Evolutionary conservation across 2,113 vertebrate species (phyloP), one percentile per base, ranked within the genome.

Genomic region (Zosterops hypoxanthus): DNA sequence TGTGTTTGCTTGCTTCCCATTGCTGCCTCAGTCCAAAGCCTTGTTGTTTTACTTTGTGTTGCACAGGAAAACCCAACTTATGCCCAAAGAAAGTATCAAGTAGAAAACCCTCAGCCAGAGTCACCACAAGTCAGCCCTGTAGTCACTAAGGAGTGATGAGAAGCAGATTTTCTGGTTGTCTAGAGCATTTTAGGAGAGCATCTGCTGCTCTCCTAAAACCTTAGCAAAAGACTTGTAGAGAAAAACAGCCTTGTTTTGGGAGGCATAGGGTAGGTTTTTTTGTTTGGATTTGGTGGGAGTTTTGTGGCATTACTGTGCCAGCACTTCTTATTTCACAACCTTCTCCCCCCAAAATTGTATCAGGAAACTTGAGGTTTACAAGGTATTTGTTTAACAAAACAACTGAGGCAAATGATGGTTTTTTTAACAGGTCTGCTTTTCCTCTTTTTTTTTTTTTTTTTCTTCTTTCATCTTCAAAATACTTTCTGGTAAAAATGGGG

Each of bases 241-340:
- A 56, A 29, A 79, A 49, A 52, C 9, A 50, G 19, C 41, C 15
- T 31, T 64, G 18, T 41, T 68, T 80, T 41, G 14, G 9, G 20
- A 50, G 12, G 20, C 22, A 16, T 57, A 11, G 11, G 1, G 6
- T 21, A 9, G 39, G 2, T 0, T 8, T 31, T 23, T 34, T 64
- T 14, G 33, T 64, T 92, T n/a, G 34, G 9, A 34, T 71, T 76
- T 55, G 25, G 10, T 24, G 14, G 12, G 4, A 0, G 0, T 3
- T 60, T 41, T 53, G 33, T 80, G 31, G 7, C 39, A 39, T 63
- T 79, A 64, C 23, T 66, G 7, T 68, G 15, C 41, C 56, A 82
- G 36, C 18, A 87, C 29, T 80, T 88, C n/a, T 82, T 49, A 39
- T 23, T 26, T 55, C 60, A 42, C 42, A 22, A 3, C 9, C n/a